Percentiles rank a stretch among this genome's conserved stretches.
phyloP scores from a whole-genome alignment of 2,888 invertebrate genomes.

The Biston betularia region DNA sequence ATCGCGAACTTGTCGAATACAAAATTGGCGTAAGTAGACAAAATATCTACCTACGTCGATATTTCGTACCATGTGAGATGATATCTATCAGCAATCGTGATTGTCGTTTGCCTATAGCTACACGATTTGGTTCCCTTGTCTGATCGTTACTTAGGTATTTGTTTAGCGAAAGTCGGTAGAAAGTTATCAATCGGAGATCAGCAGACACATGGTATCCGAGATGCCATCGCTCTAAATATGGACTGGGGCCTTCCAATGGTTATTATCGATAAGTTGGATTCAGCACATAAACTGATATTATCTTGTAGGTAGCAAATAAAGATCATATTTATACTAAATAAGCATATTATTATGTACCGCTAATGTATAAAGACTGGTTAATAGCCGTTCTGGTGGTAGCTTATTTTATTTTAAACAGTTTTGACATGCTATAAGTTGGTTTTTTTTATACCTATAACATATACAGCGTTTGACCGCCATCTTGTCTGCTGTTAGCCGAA shows the following conservation, averaged over 20 bases:
- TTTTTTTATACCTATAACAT: background rate
- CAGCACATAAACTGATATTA: conserved; percentile 1
- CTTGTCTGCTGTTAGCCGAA: too few species aligned
- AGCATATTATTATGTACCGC: background rate
- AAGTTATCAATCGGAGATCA: conserved; percentile 57
- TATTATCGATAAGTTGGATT: conserved; percentile 17
- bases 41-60: background rate
- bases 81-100: conserved; percentile 2
- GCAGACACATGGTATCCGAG: conserved; percentile 38
- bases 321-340: conserved; percentile 2
- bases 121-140: conserved; percentile 16
- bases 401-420: too few species aligned
- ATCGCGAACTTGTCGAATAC: too few species aligned
- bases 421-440: background rate
- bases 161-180: conserved; percentile 69
- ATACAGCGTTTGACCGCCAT: too few species aligned
- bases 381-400: background rate
- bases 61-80: conserved; percentile 3
- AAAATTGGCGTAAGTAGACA: background rate
- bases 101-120: background rate
- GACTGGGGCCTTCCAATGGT: conserved; percentile 6
- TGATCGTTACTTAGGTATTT: conserved; percentile 37
- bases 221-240: conserved; percentile 37
- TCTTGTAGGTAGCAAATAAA: background rate
- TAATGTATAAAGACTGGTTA: background rate